These are phyloP conservation scores for Sciaenops ocellatus DNA, from an alignment of 2,797 vertebrate species.

Conservation along the genomic window DNA sequence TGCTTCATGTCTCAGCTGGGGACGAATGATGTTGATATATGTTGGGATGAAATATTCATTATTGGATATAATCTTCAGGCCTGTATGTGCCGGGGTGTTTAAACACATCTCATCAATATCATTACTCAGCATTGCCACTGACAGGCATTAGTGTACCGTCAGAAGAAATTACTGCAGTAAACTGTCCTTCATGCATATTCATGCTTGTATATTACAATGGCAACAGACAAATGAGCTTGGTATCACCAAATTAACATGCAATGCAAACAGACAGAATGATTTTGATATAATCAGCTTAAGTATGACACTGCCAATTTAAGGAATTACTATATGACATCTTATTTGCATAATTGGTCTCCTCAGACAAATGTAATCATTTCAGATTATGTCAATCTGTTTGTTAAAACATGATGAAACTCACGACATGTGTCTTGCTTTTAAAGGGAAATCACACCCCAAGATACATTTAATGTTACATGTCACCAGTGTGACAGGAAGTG, in stretches of 20 bases:
- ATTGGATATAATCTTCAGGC: constrained; percentile 33
- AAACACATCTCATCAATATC: constrained; percentile 62
- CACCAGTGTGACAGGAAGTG: constrained; percentile 19
- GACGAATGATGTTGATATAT: constrained; percentile 32
- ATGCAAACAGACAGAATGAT: constrained; percentile 64
- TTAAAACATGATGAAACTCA: constrained; percentile 38
- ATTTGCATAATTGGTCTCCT: constrained; percentile 68
- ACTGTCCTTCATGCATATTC: constrained; percentile 59
- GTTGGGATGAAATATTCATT: constrained; percentile 50
- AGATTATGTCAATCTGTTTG: constrained; percentile 56
- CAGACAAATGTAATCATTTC: constrained; percentile 56
- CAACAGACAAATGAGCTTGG: constrained; percentile 35
- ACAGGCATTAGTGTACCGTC: constrained; percentile 61
- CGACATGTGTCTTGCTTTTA: constrained; percentile 24
- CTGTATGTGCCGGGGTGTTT: constrained; percentile 37
- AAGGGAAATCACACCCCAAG: constrained; percentile 29
- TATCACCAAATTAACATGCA: constrained; percentile 61
- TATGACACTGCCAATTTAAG: constrained; percentile 64
- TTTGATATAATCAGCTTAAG: constrained; percentile 74
- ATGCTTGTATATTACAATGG: constrained; percentile 32
- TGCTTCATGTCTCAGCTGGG: constrained; percentile 37
- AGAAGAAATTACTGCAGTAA: constrained; percentile 62
- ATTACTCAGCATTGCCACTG: constrained; percentile 41
- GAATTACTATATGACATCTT: constrained; percentile 56
- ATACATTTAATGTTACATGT: constrained; percentile 10